Percentiles rank a stretch among this genome's conserved stretches.
These are phyloP conservation scores for Oncorhynchus clarkii DNA, from an alignment of 2,113 vertebrate species.

Conservation along the genomic window DNA sequence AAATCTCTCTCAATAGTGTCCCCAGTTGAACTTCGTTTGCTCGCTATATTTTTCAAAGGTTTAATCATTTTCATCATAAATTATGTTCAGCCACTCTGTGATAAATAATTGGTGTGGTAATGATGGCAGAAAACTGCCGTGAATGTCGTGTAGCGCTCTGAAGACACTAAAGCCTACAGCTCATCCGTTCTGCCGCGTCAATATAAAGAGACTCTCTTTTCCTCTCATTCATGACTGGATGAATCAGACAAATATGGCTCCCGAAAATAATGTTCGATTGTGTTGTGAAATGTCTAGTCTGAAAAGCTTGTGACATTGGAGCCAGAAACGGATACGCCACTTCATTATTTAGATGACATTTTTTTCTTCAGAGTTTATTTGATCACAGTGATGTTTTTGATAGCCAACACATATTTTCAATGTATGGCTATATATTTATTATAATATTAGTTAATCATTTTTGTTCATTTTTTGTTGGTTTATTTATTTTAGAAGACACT, in stretches of 20 bases:
- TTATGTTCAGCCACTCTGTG: neutral
- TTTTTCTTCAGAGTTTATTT: constrained; percentile 2
- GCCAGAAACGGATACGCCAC: neutral
- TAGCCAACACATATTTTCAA: too few relatives aligned
- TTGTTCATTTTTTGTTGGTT: neutral
- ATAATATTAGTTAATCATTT: neutral
- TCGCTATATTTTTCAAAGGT: neutral
- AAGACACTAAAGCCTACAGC: neutral
- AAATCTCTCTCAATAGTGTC: neutral
- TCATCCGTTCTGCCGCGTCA: constrained; percentile 18
- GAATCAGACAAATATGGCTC: neutral
- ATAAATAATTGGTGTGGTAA: constrained; percentile 3
- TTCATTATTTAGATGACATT: neutral
- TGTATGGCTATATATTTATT: neutral
- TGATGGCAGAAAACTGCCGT: constrained; percentile 18
- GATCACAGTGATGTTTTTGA: neutral
- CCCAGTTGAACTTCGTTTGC: neutral
- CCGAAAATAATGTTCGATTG: constrained; percentile 15
- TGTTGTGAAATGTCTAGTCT: constrained; percentile 6
- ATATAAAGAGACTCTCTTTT: constrained; percentile 21
- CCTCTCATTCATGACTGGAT: constrained; percentile 16
- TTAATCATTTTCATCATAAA: neutral
- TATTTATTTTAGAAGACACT: too few relatives aligned
- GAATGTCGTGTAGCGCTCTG: neutral
- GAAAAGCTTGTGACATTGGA: neutral